These are phyloP conservation scores for Macrophya annulata DNA, from an alignment of 2,888 invertebrate species.

Conservation along the genomic window DNA sequence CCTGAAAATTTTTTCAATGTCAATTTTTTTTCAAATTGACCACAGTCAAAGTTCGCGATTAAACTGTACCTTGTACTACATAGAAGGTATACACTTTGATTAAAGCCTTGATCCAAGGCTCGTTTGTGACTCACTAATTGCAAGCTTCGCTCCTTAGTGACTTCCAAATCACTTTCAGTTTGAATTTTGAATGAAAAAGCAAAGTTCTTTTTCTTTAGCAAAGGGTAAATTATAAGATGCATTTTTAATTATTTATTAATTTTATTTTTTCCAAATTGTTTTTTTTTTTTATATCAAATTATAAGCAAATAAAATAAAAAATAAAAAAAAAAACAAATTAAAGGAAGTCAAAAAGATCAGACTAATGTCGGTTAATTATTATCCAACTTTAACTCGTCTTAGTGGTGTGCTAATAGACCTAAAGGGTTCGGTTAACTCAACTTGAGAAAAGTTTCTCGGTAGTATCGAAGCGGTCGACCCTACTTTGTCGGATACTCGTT, in stretches of 20 bases:
- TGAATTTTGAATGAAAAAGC: background rate
- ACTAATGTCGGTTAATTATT: conserved; percentile 32
- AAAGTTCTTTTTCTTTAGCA: background rate
- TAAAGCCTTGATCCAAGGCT: background rate
- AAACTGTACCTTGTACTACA: background rate
- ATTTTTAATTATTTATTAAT: background rate
- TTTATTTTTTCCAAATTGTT: no score
- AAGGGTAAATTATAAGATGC: background rate
- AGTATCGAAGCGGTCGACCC: conserved; percentile 28
- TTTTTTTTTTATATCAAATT: background rate
- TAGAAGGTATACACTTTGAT: background rate
- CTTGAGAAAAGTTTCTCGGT: conserved; percentile 39
- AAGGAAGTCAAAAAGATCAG: background rate
- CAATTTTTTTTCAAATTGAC: background rate
- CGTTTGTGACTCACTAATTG: conserved; percentile 20
- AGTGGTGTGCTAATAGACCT: conserved; percentile 35
- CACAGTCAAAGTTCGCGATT: background rate
- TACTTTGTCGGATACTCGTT: conserved; percentile 43
- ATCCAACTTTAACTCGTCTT: conserved; percentile 15
- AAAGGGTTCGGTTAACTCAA: conserved; percentile 37
- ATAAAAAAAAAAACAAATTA: background rate
- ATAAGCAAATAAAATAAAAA: background rate
- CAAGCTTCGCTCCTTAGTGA: background rate
- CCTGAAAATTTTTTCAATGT: background rate
- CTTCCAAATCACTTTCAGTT: background rate